Conservation (phyloP, 1,140 invertebrate species). For the Caenorhabditis brenneri region DNA sequence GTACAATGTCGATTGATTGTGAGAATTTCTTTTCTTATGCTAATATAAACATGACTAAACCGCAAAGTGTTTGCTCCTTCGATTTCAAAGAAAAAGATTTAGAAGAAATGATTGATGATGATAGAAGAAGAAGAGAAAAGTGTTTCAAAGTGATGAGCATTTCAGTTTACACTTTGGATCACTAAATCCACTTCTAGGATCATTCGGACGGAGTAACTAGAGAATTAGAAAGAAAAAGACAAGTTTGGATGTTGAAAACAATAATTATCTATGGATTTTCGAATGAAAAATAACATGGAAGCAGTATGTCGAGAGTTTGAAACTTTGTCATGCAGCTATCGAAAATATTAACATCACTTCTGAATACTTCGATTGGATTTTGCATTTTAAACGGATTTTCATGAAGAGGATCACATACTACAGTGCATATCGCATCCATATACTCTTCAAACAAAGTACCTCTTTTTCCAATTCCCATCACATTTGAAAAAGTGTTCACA, state of each 20-base stretch:
- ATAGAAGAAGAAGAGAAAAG: background rate
- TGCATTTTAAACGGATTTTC: too few relatives aligned
- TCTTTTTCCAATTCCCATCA: background rate
- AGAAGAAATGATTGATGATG: background rate
- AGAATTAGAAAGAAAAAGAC: background rate
- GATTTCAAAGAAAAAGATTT: too few relatives aligned
- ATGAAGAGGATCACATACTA: background rate
- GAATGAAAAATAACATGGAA: too few relatives aligned
- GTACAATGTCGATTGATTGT: too few relatives aligned
- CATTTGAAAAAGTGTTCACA: constrained; percentile 23
- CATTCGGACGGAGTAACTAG: background rate
- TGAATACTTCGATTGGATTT: too few relatives aligned
- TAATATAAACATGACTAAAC: too few relatives aligned
- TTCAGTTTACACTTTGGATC: constrained; percentile 10
- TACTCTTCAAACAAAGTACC: background rate
- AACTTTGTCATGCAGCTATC: too few relatives aligned
- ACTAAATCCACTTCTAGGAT: background rate
- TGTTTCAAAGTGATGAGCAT: background rate
- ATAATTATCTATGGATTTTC: too few relatives aligned
- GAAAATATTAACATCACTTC: too few relatives aligned
- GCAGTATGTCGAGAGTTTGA: too few relatives aligned
- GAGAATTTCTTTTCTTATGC: too few relatives aligned
- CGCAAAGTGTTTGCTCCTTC: background rate
- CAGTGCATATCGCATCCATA: background rate
- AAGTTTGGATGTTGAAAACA: too few relatives aligned